These are phyloP conservation scores for Madoqua kirkii DNA, from an alignment of 2,113 vertebrate species.

Conservation along the genomic window DNA sequence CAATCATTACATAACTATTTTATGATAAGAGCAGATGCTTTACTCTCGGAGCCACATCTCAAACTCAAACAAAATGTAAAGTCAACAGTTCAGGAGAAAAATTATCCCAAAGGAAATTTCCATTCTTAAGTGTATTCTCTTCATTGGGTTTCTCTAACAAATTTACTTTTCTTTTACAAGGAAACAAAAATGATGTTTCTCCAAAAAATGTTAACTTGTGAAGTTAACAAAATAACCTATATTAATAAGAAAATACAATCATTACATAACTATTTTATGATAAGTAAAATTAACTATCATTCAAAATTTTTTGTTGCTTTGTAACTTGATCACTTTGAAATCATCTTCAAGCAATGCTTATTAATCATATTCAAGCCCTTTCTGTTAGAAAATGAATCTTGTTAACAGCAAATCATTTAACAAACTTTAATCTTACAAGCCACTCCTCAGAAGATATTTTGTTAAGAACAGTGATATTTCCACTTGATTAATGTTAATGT, in stretches of 20 bases:
- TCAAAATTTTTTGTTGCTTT: background rate
- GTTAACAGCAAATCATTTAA: background rate
- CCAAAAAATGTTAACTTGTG: background rate
- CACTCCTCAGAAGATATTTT: background rate
- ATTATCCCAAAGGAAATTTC: background rate
- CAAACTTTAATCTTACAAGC: background rate
- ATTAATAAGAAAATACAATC: background rate
- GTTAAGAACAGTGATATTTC: background rate
- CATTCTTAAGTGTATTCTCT: background rate
- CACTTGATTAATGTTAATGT: background rate
- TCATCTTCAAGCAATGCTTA: background rate
- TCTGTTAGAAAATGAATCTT: slow-evolving; percentile 8
- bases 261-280: background rate
- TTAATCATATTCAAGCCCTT: background rate
- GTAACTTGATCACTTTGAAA: background rate
- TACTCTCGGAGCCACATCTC: background rate
- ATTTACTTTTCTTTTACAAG: background rate
- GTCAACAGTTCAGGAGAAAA: background rate
- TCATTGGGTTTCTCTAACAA: background rate
- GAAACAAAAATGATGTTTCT: background rate
- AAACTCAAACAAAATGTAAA: background rate
- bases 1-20: background rate
- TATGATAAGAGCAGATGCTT: background rate
- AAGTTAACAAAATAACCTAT: background rate
- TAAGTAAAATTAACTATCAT: background rate